phyloP scores from a whole-genome alignment of 2,888 invertebrate species.

The Microchrysa polita region DNA sequence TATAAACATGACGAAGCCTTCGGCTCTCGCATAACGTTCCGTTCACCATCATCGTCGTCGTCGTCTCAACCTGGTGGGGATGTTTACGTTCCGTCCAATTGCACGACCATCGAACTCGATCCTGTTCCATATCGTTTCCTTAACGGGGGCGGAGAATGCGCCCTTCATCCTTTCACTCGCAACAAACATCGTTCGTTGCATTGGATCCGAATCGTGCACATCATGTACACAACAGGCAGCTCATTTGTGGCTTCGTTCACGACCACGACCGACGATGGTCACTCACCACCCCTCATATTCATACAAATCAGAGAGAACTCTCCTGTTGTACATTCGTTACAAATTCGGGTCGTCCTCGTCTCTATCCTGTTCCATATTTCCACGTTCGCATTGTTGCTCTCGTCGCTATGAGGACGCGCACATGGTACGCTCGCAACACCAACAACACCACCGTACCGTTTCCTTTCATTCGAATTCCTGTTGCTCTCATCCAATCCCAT shows the following conservation, averaged over 20 bases:
- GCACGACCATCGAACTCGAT: constrained; percentile 8
- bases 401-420: constrained; percentile 19
- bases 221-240: constrained; percentile 33
- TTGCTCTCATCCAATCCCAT: constrained; percentile 41
- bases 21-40: constrained; percentile 37
- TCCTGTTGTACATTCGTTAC: not conserved
- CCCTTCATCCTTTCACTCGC: constrained; percentile 22
- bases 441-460: constrained; percentile 28
- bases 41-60: too few species aligned
- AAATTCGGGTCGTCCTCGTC: not conserved
- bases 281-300: constrained; percentile 14
- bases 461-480: constrained; percentile 40
- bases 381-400: constrained; percentile 33
- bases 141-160: constrained; percentile 40
- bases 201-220: constrained; percentile 11
- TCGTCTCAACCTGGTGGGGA: too few species aligned
- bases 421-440: constrained; percentile 14
- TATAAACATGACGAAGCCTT: constrained; percentile 55
- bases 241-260: constrained; percentile 19
- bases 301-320: not conserved
- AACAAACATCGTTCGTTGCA: not conserved
- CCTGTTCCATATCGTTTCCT: constrained; percentile 28
- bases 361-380: constrained; percentile 14
- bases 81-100: too few species aligned
- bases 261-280: too few species aligned